These are phyloP conservation scores for Cheilinus undulatus DNA, from an alignment of 2,113 vertebrate species.

Conservation along the genomic window DNA sequence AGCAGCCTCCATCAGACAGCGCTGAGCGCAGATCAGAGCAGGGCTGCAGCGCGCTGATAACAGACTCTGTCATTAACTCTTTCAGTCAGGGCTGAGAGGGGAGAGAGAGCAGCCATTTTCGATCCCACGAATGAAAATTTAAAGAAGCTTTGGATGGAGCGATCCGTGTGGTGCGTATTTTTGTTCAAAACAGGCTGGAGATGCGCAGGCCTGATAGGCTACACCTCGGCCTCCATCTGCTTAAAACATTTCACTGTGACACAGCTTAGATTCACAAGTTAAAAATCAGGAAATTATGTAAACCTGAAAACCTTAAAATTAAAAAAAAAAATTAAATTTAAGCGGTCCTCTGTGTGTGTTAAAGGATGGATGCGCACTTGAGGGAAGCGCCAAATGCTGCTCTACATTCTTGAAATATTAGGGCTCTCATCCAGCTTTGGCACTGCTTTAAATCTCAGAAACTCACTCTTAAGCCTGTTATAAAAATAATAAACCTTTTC, in stretches of 20 bases:
- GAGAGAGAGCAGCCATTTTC: slow-evolving; percentile 41
- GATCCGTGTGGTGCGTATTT: slow-evolving; percentile 5
- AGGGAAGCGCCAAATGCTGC: too few relatives aligned
- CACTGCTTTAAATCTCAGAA: background rate
- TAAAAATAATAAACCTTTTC: background rate
- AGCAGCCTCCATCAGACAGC: slow-evolving; percentile 70
- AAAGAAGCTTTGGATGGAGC: background rate
- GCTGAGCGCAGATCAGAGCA: slow-evolving; percentile 66
- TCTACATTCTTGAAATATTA: too few relatives aligned
- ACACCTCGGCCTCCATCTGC: slow-evolving; percentile 24
- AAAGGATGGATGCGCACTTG: too few relatives aligned
- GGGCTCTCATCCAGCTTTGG: background rate
- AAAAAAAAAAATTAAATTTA: too few relatives aligned
- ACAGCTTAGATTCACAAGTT: background rate
- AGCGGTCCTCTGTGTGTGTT: background rate
- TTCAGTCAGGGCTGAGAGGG: slow-evolving; percentile 50
- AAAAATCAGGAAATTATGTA: background rate
- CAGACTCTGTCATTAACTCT: slow-evolving; percentile 77
- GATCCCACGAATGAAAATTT: slow-evolving; percentile 27
- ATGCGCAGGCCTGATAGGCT: slow-evolving; percentile 38
- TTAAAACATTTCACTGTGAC: background rate
- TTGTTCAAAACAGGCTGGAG: background rate
- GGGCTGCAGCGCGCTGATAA: slow-evolving; percentile 83
- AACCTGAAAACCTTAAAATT: too few relatives aligned
- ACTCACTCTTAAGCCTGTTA: background rate